Conservation (phyloP, 2,888 invertebrate genomes). For the Leptinotarsa haldemani region DNA sequence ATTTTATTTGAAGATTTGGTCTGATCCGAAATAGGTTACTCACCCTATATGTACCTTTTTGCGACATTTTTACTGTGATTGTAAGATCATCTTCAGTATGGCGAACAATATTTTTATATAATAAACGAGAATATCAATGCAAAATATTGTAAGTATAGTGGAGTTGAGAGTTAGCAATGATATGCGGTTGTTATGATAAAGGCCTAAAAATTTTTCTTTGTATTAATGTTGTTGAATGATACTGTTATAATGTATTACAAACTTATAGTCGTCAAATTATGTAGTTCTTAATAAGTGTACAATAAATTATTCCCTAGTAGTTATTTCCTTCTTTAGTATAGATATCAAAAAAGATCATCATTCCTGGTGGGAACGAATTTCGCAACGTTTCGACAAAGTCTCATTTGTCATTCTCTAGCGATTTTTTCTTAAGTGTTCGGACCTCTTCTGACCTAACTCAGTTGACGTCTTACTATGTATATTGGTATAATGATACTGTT, state of each 20-base stretch:
- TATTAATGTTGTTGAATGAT: conserved; percentile 62
- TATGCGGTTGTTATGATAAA: conserved; percentile 55
- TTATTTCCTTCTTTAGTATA: conserved; percentile 1
- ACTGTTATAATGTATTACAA: conserved; percentile 59
- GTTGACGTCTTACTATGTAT: too few relatives aligned
- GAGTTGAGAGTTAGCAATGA: conserved; percentile 40
- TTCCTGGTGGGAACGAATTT: too few relatives aligned
- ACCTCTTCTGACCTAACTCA: too few relatives aligned
- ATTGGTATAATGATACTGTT: too few relatives aligned
- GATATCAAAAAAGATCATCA: too few relatives aligned
- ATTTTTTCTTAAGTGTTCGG: too few relatives aligned
- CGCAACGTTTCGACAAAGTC: too few relatives aligned
- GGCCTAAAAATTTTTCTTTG: conserved; percentile 58
- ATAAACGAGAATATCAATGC: conserved; percentile 39
- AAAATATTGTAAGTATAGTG: conserved; percentile 40
- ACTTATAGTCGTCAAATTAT: conserved; percentile 59
- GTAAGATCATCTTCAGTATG: conserved; percentile 33
- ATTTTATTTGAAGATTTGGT: not conserved
- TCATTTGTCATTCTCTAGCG: too few relatives aligned
- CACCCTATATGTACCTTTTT: not conserved
- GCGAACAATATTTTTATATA: conserved; percentile 42
- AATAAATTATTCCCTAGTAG: conserved; percentile 53
- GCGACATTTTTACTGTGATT: conserved; percentile 39
- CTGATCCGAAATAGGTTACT: conserved; percentile 1
- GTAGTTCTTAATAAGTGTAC: conserved; percentile 61